phyloP scores from a whole-genome alignment of 2,888 invertebrate species.

The Tryphoninae sp. region DNA sequence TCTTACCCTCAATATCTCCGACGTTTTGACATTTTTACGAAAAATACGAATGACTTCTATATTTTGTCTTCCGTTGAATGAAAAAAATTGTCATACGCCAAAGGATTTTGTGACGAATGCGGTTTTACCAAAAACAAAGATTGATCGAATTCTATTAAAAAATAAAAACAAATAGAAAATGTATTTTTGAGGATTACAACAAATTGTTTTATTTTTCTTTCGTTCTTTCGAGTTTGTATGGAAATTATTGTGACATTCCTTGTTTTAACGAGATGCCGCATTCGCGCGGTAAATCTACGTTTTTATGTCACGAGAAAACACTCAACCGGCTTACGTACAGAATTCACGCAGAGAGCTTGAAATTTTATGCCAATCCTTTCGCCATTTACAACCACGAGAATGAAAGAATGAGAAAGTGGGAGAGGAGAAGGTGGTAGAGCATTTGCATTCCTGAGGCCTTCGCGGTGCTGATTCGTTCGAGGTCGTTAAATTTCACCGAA shows the following conservation, averaged over 20 bases:
- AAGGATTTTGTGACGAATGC: too few relatives aligned
- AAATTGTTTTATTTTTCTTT: not conserved
- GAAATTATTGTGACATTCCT: not conserved
- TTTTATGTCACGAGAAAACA: conserved; percentile 8
- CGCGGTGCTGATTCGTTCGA: too few relatives aligned
- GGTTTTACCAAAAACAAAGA: not conserved
- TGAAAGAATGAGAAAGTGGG: too few relatives aligned
- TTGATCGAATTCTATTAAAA: too few relatives aligned
- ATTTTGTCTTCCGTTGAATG: not conserved
- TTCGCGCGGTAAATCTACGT: not conserved
- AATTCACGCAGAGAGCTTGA: conserved; percentile 12
- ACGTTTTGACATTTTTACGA: not conserved
- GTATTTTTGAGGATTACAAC: too few relatives aligned
- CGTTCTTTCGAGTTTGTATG: not conserved
- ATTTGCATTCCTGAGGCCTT: too few relatives aligned
- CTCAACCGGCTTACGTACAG: not conserved
- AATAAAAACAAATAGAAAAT: too few relatives aligned
- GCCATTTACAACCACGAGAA: conserved; percentile 16
- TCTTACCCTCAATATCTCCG: not conserved
- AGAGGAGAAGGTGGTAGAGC: too few relatives aligned
- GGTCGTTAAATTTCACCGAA: too few relatives aligned
- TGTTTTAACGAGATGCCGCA: not conserved
- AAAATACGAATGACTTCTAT: not conserved
- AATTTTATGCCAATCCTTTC: conserved; percentile 31
- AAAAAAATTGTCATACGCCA: too few relatives aligned